Conservation (phyloP, 2,888 invertebrate genomes). For the Drosophila bunnanda region DNA sequence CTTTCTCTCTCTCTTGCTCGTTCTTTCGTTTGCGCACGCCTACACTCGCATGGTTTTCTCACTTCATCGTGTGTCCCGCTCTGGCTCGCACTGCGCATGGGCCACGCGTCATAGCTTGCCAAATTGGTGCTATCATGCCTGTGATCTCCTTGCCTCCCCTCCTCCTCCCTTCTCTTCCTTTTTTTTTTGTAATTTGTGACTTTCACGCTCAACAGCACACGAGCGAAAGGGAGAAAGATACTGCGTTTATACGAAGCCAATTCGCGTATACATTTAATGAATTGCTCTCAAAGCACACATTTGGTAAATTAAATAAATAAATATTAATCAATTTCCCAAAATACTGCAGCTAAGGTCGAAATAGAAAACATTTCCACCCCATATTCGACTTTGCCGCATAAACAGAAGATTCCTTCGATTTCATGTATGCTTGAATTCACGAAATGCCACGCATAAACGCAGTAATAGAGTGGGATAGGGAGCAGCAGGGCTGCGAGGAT, state of each 20-base stretch:
- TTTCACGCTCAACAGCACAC: constrained; percentile 81
- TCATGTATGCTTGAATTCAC: not conserved
- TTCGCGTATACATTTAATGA: not conserved
- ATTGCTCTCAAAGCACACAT: too few relatives aligned
- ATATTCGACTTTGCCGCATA: not conserved
- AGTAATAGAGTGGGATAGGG: not conserved
- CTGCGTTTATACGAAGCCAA: constrained; percentile 39
- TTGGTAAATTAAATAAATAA: too few relatives aligned
- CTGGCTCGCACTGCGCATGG: constrained; percentile 10
- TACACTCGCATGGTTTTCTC: constrained; percentile 38
- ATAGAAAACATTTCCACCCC: too few relatives aligned
- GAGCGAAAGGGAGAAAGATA: constrained; percentile 32
- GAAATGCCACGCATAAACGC: not conserved
- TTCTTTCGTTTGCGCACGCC: constrained; percentile 53
- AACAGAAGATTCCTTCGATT: not conserved
- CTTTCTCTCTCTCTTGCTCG: constrained; percentile 3
- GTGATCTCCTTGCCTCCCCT: constrained; percentile 72
- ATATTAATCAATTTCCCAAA: too few relatives aligned
- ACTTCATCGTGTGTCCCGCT: constrained; percentile 22
- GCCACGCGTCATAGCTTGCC: constrained; percentile 75
- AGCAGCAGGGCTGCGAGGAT: constrained; percentile 15
- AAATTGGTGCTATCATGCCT: constrained; percentile 83
- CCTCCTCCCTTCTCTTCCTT: constrained; percentile 15
- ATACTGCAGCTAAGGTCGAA: too few relatives aligned
- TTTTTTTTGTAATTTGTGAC: constrained; percentile 82